Base-by-base conservation (phyloP, 2,113 vertebrate species). In the Callocephalon fimbriatum region DNA sequence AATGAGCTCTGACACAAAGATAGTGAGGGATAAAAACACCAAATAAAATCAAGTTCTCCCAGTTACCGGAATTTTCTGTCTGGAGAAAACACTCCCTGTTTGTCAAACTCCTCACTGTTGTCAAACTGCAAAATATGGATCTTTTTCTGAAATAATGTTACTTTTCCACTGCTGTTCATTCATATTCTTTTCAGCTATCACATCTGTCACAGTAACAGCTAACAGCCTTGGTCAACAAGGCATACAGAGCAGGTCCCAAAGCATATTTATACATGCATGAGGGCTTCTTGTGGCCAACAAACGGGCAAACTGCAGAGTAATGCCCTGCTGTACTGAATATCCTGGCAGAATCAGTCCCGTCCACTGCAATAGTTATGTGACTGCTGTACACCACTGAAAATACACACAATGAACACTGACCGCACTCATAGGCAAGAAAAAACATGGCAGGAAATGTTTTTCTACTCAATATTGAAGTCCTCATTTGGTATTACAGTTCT, bases 1-100 rank as follows among this genome's bases (percentile, higher is more conserved):
- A 96, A 96, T 78, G 53, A 95, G 51, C 48, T 87, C 48, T 88
- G 73, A 83, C 63, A 83, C 15, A 93, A 74, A 92, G 63, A 68
- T 4, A 62, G 31, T 73, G 21, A 67, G 11, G 21, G 62, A 54
- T 68, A 61, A 59, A 51, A 19, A 15, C 56, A 63, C 8, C 0
- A 1, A 67, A 20, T 45, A 51, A 88, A 76, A 48, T 21, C 35
- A 81, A 61, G 10, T 76, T 92, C 26, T 88, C 22, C 7, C 56
- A 26, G 14, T 45, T 76, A 77, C 85, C 90, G 53, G 86, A 85
- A 86, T 77, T 62, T 90, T 97, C 78, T 70, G 15, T 54, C 56
- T 84, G 47, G 42, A 93, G 25, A 86, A 90, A 86, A 19, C 31
- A 47, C 19, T 88, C 23, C 6, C 6, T 20, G 6, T 35, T 68